Percentiles rank a stretch among this genome's conserved stretches.
Conservation (phyloP, 2,888 invertebrate species). For the Gymnosoma rotundatum region DNA sequence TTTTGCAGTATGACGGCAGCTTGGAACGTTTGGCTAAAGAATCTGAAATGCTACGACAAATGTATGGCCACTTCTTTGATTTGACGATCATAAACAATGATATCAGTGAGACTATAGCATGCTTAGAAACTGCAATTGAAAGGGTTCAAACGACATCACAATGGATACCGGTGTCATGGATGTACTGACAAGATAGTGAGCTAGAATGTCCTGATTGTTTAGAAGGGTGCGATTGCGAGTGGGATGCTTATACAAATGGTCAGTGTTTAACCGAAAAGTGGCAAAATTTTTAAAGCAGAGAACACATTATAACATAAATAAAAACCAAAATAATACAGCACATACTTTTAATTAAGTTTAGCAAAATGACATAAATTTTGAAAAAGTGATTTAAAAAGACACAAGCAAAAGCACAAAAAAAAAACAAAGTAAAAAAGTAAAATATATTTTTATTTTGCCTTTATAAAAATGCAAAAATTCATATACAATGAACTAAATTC, state of each 20-base stretch:
- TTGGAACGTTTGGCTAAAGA: constrained; percentile 97
- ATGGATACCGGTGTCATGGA: constrained; percentile 99
- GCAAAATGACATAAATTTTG: constrained; percentile 71
- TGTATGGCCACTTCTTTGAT: constrained; percentile 99
- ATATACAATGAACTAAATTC: background rate
- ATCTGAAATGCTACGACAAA: constrained; percentile 96
- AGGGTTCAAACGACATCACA: constrained; percentile 95
- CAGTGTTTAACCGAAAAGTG: constrained; percentile 76
- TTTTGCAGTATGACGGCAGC: constrained; percentile 96
- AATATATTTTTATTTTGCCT: constrained; percentile 43
- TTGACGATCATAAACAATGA: constrained; percentile 99
- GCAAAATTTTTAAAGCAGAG: constrained; percentile 74
- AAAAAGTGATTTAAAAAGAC: constrained; percentile 71
- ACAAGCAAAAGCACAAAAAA: constrained; percentile 71
- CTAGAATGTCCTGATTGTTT: constrained; percentile 82
- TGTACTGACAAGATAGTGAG: constrained; percentile 84
- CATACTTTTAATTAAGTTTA: constrained; percentile 76
- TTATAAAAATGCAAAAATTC: constrained; percentile 7
- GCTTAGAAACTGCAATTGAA: constrained; percentile 95
- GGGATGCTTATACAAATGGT: constrained; percentile 81
- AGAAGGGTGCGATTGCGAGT: constrained; percentile 82
- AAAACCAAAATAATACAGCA: constrained; percentile 69
- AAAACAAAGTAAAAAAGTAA: constrained; percentile 60
- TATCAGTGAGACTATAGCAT: constrained; percentile 98
- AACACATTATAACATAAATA: constrained; percentile 71